A percentile compares a stretch with the other conserved stretches of the same genome.
phyloP scores from a whole-genome alignment of 35 echinoderm and acorn worm species.

The Patiria miniata region DNA sequence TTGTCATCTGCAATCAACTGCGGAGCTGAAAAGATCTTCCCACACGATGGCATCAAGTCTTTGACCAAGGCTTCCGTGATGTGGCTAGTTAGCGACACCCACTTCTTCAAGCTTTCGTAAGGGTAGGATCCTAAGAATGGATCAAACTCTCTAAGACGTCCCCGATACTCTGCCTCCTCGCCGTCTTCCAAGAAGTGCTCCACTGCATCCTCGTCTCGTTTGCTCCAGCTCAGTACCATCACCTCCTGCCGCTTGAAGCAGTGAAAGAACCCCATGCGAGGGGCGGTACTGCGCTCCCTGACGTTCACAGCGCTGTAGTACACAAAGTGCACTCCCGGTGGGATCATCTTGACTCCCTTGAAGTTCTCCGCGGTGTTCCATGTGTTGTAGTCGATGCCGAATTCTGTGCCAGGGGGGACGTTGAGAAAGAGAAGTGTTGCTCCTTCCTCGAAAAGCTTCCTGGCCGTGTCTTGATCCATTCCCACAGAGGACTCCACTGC shows the following conservation, averaged over 20 bases:
- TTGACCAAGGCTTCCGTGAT: slow-evolving; percentile 54
- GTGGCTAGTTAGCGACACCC: slow-evolving; percentile 88
- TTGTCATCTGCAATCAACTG: slow-evolving; percentile 77
- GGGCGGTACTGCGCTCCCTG: slow-evolving; percentile 38
- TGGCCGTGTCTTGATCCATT: slow-evolving; percentile 87
- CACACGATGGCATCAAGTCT: slow-evolving; percentile 54
- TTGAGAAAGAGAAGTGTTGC: slow-evolving; percentile 82
- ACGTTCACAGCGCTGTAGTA: slow-evolving; percentile 92
- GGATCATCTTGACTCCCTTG: slow-evolving; percentile 99
- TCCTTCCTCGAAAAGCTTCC: slow-evolving; percentile 86
- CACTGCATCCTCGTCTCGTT: slow-evolving; percentile 50
- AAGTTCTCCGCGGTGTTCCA: slow-evolving; percentile 91
- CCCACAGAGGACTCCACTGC: too few relatives aligned
- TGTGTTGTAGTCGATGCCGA: slow-evolving; percentile 96
- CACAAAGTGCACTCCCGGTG: slow-evolving; percentile 91
- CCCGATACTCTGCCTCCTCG: slow-evolving; percentile 31
- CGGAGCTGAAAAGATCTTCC: slow-evolving; percentile 81
- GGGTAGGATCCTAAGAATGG: slow-evolving; percentile 85
- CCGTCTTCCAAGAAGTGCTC: slow-evolving; percentile 50
- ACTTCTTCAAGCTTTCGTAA: slow-evolving; percentile 88
- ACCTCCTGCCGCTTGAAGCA: slow-evolving; percentile 72
- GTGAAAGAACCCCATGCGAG: slow-evolving; percentile 92
- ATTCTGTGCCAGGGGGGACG: slow-evolving; percentile 93
- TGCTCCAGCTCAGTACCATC: slow-evolving; percentile 80
- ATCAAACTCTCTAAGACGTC: slow-evolving; percentile 62